Evolutionary conservation across 2,888 invertebrate species (phyloP).

Genomic region (Drosophila nr. perissopoda): DNA sequence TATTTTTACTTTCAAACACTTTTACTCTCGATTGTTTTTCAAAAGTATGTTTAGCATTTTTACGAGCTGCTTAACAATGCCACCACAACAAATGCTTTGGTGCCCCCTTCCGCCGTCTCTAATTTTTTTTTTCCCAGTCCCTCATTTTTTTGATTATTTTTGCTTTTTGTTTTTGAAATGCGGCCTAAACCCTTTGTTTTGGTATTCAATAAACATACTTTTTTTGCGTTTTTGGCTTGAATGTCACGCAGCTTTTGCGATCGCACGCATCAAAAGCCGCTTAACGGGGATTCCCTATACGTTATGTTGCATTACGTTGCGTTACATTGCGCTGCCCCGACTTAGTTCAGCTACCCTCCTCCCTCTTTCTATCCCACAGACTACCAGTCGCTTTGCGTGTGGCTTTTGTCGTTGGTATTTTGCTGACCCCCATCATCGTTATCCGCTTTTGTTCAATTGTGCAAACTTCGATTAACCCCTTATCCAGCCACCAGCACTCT

Average conservation of each 20-base stretch:
- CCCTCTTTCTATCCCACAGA: background rate
- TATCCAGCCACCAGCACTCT: background rate
- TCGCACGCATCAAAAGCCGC: slow-evolving; percentile 50
- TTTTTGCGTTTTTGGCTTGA: slow-evolving; percentile 6
- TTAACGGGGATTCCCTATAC: slow-evolving; percentile 39
- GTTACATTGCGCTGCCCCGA: background rate
- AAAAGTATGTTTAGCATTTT: slow-evolving; percentile 44
- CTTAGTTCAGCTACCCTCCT: background rate
- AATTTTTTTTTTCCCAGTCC: background rate
- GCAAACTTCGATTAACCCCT: slow-evolving; percentile 4
- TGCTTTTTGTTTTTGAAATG: background rate
- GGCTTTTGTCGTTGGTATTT: slow-evolving; percentile 1
- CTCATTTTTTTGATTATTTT: background rate
- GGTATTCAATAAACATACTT: slow-evolving; percentile 28
- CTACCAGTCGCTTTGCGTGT: background rate
- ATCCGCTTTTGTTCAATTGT: slow-evolving; percentile 10
- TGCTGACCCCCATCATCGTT: slow-evolving; percentile 5
- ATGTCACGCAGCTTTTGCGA: slow-evolving; percentile 43
- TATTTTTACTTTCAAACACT: slow-evolving; percentile 60
- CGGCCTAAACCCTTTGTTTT: slow-evolving; percentile 35
- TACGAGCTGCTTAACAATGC: slow-evolving; percentile 27
- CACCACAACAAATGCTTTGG: slow-evolving; percentile 13
- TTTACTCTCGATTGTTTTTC: slow-evolving; percentile 72
- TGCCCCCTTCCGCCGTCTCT: background rate
- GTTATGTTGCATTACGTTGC: slow-evolving; percentile 13